Conservation (phyloP, 2,113 vertebrate genomes). For the Rhabdornis inornatus region DNA sequence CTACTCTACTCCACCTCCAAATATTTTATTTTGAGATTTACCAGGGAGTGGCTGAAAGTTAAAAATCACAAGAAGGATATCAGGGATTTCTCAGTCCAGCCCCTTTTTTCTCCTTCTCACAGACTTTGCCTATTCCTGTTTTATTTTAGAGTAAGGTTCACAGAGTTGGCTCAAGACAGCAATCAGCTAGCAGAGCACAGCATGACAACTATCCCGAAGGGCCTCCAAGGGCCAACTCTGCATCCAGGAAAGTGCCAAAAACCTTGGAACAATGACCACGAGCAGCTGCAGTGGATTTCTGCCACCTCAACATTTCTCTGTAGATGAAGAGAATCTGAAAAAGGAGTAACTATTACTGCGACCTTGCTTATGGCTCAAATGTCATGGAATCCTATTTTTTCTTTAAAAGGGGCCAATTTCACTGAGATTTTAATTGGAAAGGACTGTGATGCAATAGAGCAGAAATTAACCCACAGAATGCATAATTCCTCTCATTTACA, state of each 20-base stretch:
- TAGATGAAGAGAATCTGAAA: neutral
- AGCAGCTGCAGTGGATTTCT: slow-evolving; percentile 34
- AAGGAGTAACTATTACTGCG: neutral
- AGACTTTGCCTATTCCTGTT: neutral
- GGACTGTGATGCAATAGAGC: neutral
- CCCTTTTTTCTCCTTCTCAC: neutral
- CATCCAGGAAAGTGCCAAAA: slow-evolving; percentile 24
- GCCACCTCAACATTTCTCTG: neutral
- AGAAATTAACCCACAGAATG: neutral
- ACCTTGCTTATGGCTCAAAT: slow-evolving; percentile 25
- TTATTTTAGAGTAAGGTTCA: slow-evolving; percentile 8
- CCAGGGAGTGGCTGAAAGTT: neutral
- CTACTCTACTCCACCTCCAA: neutral
- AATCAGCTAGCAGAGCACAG: neutral
- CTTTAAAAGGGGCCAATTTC: neutral
- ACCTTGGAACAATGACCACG: neutral
- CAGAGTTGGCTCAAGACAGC: neutral
- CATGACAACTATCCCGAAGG: neutral
- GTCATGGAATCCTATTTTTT: slow-evolving; percentile 31
- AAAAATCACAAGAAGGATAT: neutral
- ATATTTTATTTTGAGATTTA: neutral
- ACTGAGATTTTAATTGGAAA: neutral
- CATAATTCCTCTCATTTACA: neutral
- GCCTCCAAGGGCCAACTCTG: neutral
- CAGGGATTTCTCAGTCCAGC: neutral